These are phyloP conservation scores for Pegea sp. DNA, from an alignment of 23 tunicate genomes.

Conservation along the genomic window DNA sequence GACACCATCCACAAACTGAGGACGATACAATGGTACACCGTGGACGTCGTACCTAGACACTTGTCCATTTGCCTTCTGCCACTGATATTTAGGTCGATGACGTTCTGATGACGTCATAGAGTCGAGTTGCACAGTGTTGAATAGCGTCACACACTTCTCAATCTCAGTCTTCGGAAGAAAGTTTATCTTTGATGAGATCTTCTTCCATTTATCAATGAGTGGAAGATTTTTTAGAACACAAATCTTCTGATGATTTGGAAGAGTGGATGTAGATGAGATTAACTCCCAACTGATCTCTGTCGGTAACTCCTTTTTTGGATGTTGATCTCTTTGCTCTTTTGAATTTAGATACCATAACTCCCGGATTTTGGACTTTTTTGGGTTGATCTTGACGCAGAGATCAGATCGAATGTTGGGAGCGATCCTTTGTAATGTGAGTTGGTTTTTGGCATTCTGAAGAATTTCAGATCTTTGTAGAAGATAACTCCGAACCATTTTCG, in stretches of 20 bases:
- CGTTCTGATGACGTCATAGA: background rate
- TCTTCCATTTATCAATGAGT: background rate
- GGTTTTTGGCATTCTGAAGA: background rate
- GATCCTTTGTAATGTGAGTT: background rate
- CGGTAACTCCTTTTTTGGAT: background rate
- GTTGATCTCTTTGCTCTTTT: background rate
- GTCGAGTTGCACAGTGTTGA: constrained; percentile 8
- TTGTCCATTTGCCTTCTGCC: too few relatives aligned
- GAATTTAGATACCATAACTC: background rate
- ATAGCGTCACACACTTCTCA: constrained; percentile 3
- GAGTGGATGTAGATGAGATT: too few relatives aligned
- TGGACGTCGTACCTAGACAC: too few relatives aligned
- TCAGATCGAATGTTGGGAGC: background rate
- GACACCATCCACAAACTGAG: too few relatives aligned
- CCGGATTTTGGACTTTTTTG: background rate
- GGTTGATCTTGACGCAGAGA: background rate
- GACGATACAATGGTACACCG: too few relatives aligned
- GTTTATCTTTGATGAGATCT: background rate
- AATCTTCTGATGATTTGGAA: too few relatives aligned
- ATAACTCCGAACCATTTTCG: constrained; percentile 3
- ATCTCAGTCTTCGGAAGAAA: constrained; percentile 1
- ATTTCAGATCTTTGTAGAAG: constrained; percentile 3
- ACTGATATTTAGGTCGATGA: too few relatives aligned
- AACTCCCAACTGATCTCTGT: background rate
- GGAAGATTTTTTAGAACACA: background rate